phyloP scores from a whole-genome alignment of 2,113 vertebrate species.

The Cisticola juncidis region DNA sequence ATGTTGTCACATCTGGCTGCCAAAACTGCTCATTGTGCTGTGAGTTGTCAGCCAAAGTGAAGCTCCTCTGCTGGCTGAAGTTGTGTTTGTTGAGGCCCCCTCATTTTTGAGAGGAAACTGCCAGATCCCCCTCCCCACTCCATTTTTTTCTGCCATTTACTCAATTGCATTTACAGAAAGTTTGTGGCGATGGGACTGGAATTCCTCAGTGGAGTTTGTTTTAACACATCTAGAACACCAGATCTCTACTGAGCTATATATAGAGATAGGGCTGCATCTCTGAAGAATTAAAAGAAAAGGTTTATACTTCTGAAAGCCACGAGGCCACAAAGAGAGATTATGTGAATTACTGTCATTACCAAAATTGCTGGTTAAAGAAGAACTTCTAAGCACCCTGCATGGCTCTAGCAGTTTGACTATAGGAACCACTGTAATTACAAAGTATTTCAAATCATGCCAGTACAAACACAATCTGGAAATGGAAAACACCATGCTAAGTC shows the following conservation, averaged over 20 bases:
- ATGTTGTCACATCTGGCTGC: conserved; percentile 10
- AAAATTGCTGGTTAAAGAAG: conserved; percentile 70
- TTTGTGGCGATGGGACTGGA: not conserved
- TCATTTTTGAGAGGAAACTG: not conserved
- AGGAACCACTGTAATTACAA: conserved; percentile 72
- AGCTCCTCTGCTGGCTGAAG: not conserved
- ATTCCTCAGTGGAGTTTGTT: not conserved
- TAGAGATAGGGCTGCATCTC: not conserved
- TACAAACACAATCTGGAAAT: conserved; percentile 69
- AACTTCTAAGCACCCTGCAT: conserved; percentile 29
- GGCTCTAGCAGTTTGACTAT: not conserved
- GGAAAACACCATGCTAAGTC: conserved; percentile 32
- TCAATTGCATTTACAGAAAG: not conserved
- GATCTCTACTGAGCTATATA: conserved; percentile 15
- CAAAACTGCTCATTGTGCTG: not conserved
- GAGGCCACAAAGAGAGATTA: conserved; percentile 69
- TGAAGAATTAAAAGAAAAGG: not conserved
- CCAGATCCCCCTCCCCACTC: not conserved
- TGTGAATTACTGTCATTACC: conserved; percentile 76
- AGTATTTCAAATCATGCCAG: conserved; percentile 70
- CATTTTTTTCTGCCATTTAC: not conserved
- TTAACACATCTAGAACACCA: not conserved
- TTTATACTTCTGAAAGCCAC: conserved; percentile 70
- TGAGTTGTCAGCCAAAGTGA: not conserved
- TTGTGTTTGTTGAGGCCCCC: not conserved